Base-by-base conservation (phyloP, 2,797 vertebrate species). In the Euphonia xanthogaster region DNA sequence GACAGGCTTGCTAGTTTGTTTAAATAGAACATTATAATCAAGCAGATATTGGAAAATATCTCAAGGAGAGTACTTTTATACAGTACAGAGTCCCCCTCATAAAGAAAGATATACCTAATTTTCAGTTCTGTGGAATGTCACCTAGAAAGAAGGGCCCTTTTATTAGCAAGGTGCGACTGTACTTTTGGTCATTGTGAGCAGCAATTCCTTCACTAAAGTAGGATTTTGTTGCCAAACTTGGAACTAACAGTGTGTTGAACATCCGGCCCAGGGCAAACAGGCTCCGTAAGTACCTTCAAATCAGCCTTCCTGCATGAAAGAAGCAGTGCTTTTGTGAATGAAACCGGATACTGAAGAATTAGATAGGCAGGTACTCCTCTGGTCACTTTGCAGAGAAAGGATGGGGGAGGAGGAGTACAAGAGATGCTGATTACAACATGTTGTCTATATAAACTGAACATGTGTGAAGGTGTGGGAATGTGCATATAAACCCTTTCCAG, bases 1-100 rank as follows among this genome's bases (percentile, higher is more conserved):
- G 94, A 95, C 91, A 94, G 95, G 79, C 82, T 90, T 71, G 84
- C 72, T 85, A 94, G 93, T 93, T 96, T 97, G 96, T 95, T 95
- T 92, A 88, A 96, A 96, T 54, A 88, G 71, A 62, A 94, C 84
- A 47, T 73, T 80, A 88, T 65, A 95, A 87, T 87, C 80, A 93
- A 78, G 55, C 50, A 95, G 78, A 65, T 91, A 85, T 68, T 96
- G 84, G 82, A 91, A 86, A 92, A 82, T 51, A 87, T 79, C 82
- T 95, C 62, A 86, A 95, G 84, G 84, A 90, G 71, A 84, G 83
- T 86, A 65, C 68, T 93, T 86, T 94, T 72, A 81, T 75, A 78
- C 61, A 94, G 68, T 62, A 72, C 5, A 77, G 54, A 94, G 57
- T 30, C 47, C 28, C 30, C 8, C 10, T 91, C 40, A 77, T 77